These are phyloP conservation scores for Eristalinus aeneus DNA, from an alignment of 2,888 invertebrate species.

Conservation along the genomic window DNA sequence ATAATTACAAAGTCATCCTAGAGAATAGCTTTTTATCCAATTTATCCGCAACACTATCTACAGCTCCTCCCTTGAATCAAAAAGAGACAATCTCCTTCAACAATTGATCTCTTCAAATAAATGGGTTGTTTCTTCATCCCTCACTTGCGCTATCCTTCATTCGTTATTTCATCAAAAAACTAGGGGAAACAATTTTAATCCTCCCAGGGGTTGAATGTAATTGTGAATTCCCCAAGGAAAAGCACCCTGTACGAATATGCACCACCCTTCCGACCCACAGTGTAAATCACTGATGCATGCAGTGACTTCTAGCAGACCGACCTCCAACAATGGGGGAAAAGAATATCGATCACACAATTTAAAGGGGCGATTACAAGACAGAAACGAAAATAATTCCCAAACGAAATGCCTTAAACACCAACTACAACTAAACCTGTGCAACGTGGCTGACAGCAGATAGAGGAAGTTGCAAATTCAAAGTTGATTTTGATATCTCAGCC, in stretches of 20 bases:
- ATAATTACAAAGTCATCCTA: not conserved
- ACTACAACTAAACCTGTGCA: not conserved
- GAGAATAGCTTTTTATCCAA: not conserved
- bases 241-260: not conserved
- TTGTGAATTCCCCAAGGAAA: not conserved
- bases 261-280: not conserved
- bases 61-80: not conserved
- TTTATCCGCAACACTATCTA: not conserved
- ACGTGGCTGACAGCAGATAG: not conserved
- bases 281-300: not conserved
- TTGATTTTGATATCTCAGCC: not conserved
- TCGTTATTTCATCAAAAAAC: not conserved
- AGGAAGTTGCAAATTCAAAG: not conserved
- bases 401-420: not conserved
- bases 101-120: not conserved
- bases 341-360: not conserved
- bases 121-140: not conserved
- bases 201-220: not conserved
- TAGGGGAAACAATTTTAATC: not conserved
- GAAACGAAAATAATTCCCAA: not conserved
- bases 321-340: not conserved
- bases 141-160: not conserved
- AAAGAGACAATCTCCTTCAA: not conserved
- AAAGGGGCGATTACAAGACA: not conserved
- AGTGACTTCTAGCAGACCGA: not conserved